Conservation (phyloP, 2,797 vertebrate genomes). For the Oophaga sylvatica region DNA sequence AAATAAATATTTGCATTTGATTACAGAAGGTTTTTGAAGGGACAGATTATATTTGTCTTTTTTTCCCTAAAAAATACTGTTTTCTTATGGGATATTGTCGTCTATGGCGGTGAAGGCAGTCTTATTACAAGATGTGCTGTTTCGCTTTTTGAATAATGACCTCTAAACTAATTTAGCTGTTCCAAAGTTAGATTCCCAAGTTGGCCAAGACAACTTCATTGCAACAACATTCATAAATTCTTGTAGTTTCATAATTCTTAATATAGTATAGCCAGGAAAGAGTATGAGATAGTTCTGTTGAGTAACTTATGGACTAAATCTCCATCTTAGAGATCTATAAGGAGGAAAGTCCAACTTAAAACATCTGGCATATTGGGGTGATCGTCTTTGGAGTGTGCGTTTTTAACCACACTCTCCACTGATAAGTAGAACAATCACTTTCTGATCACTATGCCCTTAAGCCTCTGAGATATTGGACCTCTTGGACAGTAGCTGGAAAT, state of each 20-base stretch:
- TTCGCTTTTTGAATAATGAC: background rate
- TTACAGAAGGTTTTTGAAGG: too few relatives aligned
- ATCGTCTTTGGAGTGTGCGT: too few relatives aligned
- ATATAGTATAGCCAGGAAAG: background rate
- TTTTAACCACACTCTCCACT: background rate
- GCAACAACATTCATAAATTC: background rate
- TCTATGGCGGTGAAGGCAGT: too few relatives aligned
- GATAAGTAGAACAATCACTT: background rate
- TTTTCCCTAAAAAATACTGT: too few relatives aligned
- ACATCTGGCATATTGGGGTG: background rate
- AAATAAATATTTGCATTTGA: too few relatives aligned
- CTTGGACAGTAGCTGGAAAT: too few relatives aligned
- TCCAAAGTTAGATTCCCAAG: background rate
- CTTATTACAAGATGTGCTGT: too few relatives aligned
- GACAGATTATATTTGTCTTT: too few relatives aligned
- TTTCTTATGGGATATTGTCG: too few relatives aligned
- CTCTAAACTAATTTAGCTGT: background rate
- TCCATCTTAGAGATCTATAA: background rate
- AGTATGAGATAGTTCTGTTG: background rate
- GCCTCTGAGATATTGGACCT: background rate
- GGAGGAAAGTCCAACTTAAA: background rate
- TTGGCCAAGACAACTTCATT: background rate
- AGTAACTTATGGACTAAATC: background rate
- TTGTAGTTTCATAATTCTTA: background rate
- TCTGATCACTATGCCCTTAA: background rate